These are phyloP conservation scores for Cettia cetti DNA, from an alignment of 2,113 vertebrate species.

Conservation along the genomic window DNA sequence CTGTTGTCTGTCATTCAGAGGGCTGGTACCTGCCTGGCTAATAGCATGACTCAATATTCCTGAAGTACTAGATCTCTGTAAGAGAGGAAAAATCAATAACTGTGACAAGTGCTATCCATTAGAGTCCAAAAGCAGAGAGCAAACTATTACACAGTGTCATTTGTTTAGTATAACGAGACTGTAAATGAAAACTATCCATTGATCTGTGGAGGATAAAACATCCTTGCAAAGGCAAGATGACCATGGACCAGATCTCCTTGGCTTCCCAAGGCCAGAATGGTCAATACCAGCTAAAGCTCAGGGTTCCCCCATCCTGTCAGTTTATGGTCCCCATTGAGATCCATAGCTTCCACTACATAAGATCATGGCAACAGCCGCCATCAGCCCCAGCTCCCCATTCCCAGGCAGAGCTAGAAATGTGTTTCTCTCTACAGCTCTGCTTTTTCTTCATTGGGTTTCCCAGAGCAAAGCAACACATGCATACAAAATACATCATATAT, in stretches of 20 bases:
- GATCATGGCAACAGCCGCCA: background rate
- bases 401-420: background rate
- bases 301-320: background rate
- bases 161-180: constrained; percentile 28
- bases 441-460: background rate
- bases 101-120: constrained; percentile 46
- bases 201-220: background rate
- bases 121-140: background rate
- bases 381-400: background rate
- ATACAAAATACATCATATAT: background rate
- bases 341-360: background rate
- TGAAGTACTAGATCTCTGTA: constrained; percentile 30
- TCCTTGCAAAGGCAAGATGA: background rate
- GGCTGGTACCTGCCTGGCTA: constrained; percentile 30
- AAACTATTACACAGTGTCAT: background rate
- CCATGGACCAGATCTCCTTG: background rate
- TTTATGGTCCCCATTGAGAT: background rate
- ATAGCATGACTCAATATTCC: constrained; percentile 37
- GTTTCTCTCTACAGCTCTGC: background rate
- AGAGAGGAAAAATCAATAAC: constrained; percentile 54
- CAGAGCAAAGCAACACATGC: background rate
- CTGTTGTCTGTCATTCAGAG: constrained; percentile 21
- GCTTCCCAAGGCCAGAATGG: background rate
- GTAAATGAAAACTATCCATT: constrained; percentile 5
- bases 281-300: background rate